Evolutionary conservation across 2,113 vertebrate genomes (phyloP).

Genomic region (Albula goreensis): DNA sequence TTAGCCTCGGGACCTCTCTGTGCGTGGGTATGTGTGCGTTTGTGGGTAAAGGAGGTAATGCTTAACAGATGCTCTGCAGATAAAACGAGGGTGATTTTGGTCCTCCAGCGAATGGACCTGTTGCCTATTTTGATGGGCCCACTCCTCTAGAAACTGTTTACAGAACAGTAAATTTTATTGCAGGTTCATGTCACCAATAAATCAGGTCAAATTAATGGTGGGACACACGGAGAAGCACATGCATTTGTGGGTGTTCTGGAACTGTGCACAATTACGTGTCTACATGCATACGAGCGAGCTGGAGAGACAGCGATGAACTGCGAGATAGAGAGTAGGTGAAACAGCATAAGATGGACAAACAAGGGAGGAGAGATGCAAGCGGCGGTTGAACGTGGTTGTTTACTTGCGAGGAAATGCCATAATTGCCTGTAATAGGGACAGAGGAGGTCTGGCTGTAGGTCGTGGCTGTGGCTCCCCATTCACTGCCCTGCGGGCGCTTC

Average conservation of each 20-base stretch:
- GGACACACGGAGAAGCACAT: background rate
- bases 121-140: background rate
- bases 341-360: conserved; percentile 22
- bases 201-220: background rate
- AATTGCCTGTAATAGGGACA: conserved; percentile 50
- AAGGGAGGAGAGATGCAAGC: background rate
- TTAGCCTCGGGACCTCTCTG: background rate
- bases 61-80: background rate
- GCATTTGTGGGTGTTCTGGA: conserved; percentile 14
- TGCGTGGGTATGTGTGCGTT: background rate
- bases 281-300: background rate
- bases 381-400: conserved; percentile 45
- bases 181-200: background rate
- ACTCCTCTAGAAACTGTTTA: background rate
- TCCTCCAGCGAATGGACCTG: background rate
- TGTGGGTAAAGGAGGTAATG: background rate
- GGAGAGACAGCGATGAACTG: conserved; percentile 9
- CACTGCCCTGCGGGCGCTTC: conserved; percentile 23
- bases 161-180: background rate
- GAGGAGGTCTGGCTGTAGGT: conserved; percentile 36
- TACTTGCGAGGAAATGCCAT: conserved; percentile 47
- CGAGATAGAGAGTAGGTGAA: too few species aligned
- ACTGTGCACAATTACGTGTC: background rate
- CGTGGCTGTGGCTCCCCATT: conserved; percentile 24
- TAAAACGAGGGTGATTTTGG: background rate